Conservation (phyloP, 2,113 vertebrate genomes). For the Columbina picui region DNA sequence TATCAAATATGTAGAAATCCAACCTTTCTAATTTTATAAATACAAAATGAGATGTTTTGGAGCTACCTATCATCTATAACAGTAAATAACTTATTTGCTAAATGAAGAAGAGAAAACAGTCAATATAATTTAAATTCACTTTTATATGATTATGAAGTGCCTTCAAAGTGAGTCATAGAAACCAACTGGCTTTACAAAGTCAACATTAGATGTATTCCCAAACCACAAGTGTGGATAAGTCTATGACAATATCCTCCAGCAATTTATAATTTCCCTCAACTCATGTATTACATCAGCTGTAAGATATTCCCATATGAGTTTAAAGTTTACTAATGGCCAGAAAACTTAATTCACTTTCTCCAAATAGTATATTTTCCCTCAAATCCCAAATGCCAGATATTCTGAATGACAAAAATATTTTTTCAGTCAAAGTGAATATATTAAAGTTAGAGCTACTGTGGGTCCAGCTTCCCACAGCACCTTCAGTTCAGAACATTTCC, state of each 20-base stretch:
- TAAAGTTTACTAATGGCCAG: conserved; percentile 40
- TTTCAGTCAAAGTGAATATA: not conserved
- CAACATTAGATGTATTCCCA: conserved; percentile 48
- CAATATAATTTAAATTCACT: not conserved
- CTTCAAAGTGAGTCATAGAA: conserved; percentile 55
- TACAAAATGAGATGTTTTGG: not conserved
- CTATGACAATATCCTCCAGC: conserved; percentile 60
- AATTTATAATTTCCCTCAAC: conserved; percentile 52
- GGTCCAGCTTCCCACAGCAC: not conserved
- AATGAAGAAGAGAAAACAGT: not conserved
- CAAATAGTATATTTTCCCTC: not conserved
- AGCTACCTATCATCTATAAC: not conserved
- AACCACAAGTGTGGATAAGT: conserved; percentile 52
- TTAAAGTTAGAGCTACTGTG: not conserved
- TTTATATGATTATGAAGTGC: not conserved
- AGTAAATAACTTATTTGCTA: not conserved
- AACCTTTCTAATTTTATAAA: not conserved
- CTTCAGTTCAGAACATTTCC: not conserved
- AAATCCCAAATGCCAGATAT: not conserved
- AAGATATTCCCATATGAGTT: conserved; percentile 35
- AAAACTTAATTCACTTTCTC: conserved; percentile 40
- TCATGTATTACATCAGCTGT: conserved; percentile 58
- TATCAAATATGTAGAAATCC: not conserved
- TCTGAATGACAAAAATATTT: not conserved
- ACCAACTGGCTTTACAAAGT: conserved; percentile 33